Base-by-base conservation (phyloP, 30 jellyfish, hydroid and myxozoan species). In the Hydractinia echinata region DNA sequence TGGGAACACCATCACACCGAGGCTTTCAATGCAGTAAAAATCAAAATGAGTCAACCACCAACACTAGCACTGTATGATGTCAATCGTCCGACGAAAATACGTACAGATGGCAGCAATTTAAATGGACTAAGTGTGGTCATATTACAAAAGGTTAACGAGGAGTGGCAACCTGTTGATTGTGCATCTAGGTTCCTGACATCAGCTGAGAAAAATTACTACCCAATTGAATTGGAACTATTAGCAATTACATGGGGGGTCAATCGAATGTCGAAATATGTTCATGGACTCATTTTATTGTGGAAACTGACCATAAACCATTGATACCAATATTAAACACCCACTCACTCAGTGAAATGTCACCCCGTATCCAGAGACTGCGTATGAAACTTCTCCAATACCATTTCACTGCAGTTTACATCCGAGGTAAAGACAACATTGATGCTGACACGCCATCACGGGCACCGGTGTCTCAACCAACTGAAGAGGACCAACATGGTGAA, bases 291-390 rank as follows among this genome's bases (percentile, higher is more conserved):
- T 56, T 56, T 56, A n/a, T 9, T n/a, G 13, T 56, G 68, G 68
- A 56, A n/a, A 56, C 68, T 56, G 68, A 56, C n/a, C 68, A 56
- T 56, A 56, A 56, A 56, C 68, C 68, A 56, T n/a, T 56, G n/a
- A n/a, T 56, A n/a, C 10, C 68, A 56, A 56, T 56, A 56, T 56
- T 56, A n/a, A 56, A 56, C 68, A 56, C 68, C 10, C 10, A 56
- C 10, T n/a, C n/a, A 56, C 68, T n/a, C n/a, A n/a, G n/a, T n/a
- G n/a, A n/a, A n/a, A n/a, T n/a, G n/a, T n/a, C n/a, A n/a, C n/a
- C n/a, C n/a, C n/a, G n/a, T n/a, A n/a, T n/a, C n/a, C n/a, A n/a
- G n/a, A n/a, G n/a, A n/a, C n/a, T n/a, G n/a, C n/a, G 68, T 9
- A n/a, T 56, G 68, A 56, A 56, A 10, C n/a, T 56, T 56, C 68